These are phyloP conservation scores for Erethizon dorsatum DNA, from an alignment of 2,797 vertebrate species.

Conservation along the genomic window DNA sequence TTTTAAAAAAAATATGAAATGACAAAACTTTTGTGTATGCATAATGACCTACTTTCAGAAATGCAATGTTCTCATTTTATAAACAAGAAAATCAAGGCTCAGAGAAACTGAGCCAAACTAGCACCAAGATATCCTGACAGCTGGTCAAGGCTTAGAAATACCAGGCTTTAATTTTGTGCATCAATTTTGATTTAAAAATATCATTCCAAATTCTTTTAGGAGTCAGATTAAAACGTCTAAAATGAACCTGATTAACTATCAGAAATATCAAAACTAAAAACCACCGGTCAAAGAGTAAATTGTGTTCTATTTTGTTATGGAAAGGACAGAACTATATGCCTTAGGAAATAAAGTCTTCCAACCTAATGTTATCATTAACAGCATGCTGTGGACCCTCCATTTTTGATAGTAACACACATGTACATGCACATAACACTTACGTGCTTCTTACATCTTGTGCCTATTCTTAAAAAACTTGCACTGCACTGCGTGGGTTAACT, in stretches of 20 bases:
- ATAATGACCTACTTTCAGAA: constrained; percentile 21
- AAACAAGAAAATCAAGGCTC: background rate
- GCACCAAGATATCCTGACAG: background rate
- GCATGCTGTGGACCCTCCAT: background rate
- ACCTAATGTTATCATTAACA: background rate
- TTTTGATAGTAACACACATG: background rate
- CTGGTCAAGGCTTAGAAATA: background rate
- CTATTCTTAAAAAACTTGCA: background rate
- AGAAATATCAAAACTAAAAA: constrained; percentile 53
- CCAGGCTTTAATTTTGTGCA: constrained; percentile 1
- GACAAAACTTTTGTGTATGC: constrained; percentile 13
- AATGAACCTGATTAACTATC: background rate
- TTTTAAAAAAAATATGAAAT: constrained; percentile 2
- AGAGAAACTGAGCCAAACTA: background rate
- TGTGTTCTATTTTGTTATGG: constrained; percentile 32
- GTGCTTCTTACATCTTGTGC: background rate
- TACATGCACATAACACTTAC: too few species aligned
- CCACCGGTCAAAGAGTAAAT: background rate
- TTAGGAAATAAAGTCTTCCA: background rate
- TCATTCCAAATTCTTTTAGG: background rate
- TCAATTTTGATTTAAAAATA: constrained; percentile 62
- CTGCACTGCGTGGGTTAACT: background rate
- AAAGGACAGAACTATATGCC: background rate
- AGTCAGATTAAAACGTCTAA: constrained; percentile 31
- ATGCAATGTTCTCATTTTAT: constrained; percentile 11